Evolutionary conservation across 1,140 invertebrate species (phyloP).

Genomic region (Philopotamus ludificatus): DNA sequence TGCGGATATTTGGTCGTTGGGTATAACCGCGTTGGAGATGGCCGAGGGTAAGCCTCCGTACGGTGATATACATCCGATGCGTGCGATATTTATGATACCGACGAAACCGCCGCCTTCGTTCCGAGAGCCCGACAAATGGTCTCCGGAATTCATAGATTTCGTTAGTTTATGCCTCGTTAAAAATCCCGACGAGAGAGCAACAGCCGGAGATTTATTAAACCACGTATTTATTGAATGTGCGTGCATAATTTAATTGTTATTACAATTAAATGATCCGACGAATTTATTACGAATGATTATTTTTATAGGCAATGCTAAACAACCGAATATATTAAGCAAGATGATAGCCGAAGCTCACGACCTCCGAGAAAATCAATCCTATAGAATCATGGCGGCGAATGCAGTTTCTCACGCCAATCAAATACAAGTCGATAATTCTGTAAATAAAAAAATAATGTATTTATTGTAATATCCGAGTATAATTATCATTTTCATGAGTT

Average conservation of each 20-base stretch:
- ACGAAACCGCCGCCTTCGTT: constrained; percentile 98
- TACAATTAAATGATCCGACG: too few species aligned
- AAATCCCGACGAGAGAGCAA: constrained; percentile 94
- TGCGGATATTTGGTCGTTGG: constrained; percentile 98
- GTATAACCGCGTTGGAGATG: constrained; percentile 98
- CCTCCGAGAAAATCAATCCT: constrained; percentile 80
- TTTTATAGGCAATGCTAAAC: constrained; percentile 71
- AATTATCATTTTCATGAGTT: background rate
- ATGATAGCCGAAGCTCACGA: constrained; percentile 94
- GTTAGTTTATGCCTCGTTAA: constrained; percentile 90
- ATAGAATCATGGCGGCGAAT: constrained; percentile 53
- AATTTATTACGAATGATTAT: background rate
- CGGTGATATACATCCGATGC: constrained; percentile 98
- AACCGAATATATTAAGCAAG: constrained; percentile 76
- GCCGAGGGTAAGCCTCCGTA: constrained; percentile 98
- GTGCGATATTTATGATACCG: constrained; percentile 99
- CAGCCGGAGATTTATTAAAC: constrained; percentile 84
- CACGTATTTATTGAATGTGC: constrained; percentile 85
- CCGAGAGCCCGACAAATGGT: constrained; percentile 94
- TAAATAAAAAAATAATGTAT: constrained; percentile 41
- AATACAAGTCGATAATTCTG: constrained; percentile 47
- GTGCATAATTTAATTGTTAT: background rate
- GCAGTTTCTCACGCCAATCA: constrained; percentile 44
- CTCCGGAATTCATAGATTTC: constrained; percentile 96
- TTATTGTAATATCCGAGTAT: background rate